Percentiles rank a stretch among this genome's conserved stretches.
Conservation (phyloP, 2,113 vertebrate species). For the Myodes glareolus region DNA sequence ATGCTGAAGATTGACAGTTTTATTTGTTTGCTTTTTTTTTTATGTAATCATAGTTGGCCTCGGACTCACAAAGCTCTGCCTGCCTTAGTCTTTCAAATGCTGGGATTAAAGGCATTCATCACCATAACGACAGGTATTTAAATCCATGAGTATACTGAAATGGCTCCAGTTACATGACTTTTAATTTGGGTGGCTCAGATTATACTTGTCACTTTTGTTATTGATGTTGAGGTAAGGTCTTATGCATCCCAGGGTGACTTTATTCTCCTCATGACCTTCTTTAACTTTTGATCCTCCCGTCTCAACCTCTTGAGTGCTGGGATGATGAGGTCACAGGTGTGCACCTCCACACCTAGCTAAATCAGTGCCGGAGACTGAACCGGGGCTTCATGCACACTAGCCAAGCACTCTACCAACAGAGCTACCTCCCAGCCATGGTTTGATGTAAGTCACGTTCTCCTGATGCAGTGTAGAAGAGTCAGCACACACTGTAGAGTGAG, state of each 20-base stretch:
- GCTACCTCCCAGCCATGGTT: background rate
- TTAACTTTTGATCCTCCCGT: background rate
- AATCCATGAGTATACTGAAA: background rate
- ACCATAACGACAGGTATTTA: background rate
- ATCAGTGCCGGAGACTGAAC: too few species aligned
- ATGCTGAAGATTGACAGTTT: background rate
- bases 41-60: background rate
- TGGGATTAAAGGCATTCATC: background rate
- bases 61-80: background rate
- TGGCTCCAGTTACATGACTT: background rate
- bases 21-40: background rate
- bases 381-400: background rate
- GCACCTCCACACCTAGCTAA: background rate
- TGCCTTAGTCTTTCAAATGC: background rate
- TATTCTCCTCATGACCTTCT: background rate
- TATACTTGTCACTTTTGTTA: background rate
- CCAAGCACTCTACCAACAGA: background rate
- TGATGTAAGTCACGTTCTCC: background rate
- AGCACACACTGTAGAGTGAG: background rate
- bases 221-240: background rate
- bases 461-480: too few species aligned
- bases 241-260: background rate
- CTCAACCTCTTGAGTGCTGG: background rate
- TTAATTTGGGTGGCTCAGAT: background rate
- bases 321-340: background rate